These are phyloP conservation scores for Falcaria lacertinaria DNA, from an alignment of 2,888 invertebrate genomes.

Conservation along the genomic window DNA sequence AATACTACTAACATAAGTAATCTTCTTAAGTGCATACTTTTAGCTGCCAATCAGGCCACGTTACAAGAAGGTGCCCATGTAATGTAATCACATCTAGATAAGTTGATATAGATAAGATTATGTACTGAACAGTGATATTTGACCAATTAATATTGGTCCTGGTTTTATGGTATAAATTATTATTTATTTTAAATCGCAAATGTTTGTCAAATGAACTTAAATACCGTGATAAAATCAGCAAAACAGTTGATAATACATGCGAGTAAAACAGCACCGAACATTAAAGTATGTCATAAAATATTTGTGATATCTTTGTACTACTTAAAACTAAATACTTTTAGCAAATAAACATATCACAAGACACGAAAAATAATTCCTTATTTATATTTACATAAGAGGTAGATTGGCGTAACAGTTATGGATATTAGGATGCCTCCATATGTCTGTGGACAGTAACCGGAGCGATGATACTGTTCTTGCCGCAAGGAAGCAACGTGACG, in stretches of 20 bases:
- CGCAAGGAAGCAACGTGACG: conserved; percentile 74
- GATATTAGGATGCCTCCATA: conserved; percentile 87
- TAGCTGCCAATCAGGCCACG: not conserved
- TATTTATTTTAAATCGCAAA: too few relatives aligned
- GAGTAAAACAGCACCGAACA: conserved; percentile 18
- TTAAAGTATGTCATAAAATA: conserved; percentile 12
- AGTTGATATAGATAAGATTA: conserved; percentile 24
- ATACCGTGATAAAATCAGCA: conserved; percentile 2
- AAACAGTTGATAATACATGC: not conserved
- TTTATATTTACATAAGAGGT: conserved; percentile 43
- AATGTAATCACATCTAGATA: conserved; percentile 6
- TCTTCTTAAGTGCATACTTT: not conserved
- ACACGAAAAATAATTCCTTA: conserved; percentile 5
- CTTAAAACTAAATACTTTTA: conserved; percentile 12
- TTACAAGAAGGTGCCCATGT: not conserved
- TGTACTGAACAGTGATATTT: conserved; percentile 18
- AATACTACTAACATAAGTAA: too few relatives aligned
- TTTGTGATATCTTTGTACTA: conserved; percentile 1
- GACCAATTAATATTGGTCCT: too few relatives aligned
- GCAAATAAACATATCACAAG: conserved; percentile 23
- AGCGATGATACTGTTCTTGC: conserved; percentile 83
- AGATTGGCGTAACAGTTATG: conserved; percentile 36
- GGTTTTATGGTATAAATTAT: too few relatives aligned
- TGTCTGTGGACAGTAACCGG: conserved; percentile 94
- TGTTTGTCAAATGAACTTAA: not conserved